Evolutionary conservation across 2,797 vertebrate species (phyloP).

Genomic region (Hipposideros larvatus): DNA sequence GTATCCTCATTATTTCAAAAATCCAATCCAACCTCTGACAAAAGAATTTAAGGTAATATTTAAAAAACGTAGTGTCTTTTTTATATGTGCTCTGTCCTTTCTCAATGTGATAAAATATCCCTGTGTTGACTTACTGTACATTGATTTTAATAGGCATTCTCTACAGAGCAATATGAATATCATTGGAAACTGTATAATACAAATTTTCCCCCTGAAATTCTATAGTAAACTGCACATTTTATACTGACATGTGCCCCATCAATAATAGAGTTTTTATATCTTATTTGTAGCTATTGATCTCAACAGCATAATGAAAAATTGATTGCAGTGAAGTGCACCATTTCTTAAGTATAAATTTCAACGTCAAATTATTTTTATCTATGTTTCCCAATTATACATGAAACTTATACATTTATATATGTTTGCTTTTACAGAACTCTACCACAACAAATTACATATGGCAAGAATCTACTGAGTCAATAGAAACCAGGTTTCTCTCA

Average conservation of each 20-base stretch:
- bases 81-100: slow-evolving; percentile 80
- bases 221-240: slow-evolving; percentile 89
- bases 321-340: slow-evolving; percentile 88
- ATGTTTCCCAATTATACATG: slow-evolving; percentile 89
- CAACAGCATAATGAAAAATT: slow-evolving; percentile 91
- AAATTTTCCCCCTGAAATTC: slow-evolving; percentile 88
- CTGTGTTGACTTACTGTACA: slow-evolving; percentile 85
- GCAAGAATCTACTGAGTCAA: slow-evolving; percentile 87
- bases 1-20: slow-evolving; percentile 56
- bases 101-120: slow-evolving; percentile 84
- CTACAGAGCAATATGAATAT: slow-evolving; percentile 88
- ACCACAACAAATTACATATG: slow-evolving; percentile 87
- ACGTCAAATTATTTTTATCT: slow-evolving; percentile 92
- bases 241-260: slow-evolving; percentile 89
- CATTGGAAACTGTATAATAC: slow-evolving; percentile 88
- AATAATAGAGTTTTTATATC: slow-evolving; percentile 92
- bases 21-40: not conserved
- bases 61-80: slow-evolving; percentile 69
- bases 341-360: slow-evolving; percentile 91
- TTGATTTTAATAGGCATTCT: slow-evolving; percentile 91
- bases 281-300: slow-evolving; percentile 92
- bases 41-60: slow-evolving; percentile 63
- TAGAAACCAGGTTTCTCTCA: slow-evolving; percentile 86
- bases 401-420: slow-evolving; percentile 88
- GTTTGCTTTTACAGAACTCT: slow-evolving; percentile 87